Percentiles rank a stretch among this genome's conserved stretches.
Evolutionary conservation across 2,888 invertebrate species (phyloP).

Genomic region (Melangyna quadrimaculata): DNA sequence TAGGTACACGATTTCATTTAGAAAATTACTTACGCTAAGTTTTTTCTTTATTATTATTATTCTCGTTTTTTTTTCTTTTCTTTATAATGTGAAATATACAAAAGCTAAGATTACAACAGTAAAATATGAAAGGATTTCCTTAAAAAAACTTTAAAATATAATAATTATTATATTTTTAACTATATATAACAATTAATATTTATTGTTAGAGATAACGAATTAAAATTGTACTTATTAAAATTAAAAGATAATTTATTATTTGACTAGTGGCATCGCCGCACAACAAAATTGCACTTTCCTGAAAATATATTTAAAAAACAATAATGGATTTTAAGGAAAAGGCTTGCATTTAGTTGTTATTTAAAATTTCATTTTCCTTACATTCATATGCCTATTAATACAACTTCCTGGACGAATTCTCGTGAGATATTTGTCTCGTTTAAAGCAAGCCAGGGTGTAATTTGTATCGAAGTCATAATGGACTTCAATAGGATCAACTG

Average conservation of each 20-base stretch:
- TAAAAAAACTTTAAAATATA: constrained; percentile 46
- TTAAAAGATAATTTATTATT: constrained; percentile 76
- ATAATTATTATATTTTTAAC: constrained; percentile 29
- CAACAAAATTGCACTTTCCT: constrained; percentile 86
- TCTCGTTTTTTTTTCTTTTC: constrained; percentile 32
- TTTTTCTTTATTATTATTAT: constrained; percentile 21
- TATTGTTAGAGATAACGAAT: constrained; percentile 77
- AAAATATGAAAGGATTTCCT: constrained; percentile 63
- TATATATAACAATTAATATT: constrained; percentile 53
- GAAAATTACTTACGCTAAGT: constrained; percentile 42
- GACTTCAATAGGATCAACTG: constrained; percentile 81
- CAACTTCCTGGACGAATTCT: constrained; percentile 88
- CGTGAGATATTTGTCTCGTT: constrained; percentile 83
- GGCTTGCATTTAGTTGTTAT: neutral
- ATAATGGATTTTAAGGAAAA: neutral
- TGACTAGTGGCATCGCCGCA: constrained; percentile 82
- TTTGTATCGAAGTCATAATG: constrained; percentile 81
- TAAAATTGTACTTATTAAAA: constrained; percentile 76
- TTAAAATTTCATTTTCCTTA: constrained; percentile 79
- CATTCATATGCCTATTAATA: constrained; percentile 88
- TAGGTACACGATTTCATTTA: constrained; percentile 60
- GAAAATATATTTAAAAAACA: constrained; percentile 37
- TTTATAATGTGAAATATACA: constrained; percentile 72
- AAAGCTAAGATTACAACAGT: constrained; percentile 72
- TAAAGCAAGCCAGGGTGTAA: constrained; percentile 85